Evolutionary conservation across 2,113 vertebrate genomes (phyloP).

Genomic region (Emydocephalus ijimae): DNA sequence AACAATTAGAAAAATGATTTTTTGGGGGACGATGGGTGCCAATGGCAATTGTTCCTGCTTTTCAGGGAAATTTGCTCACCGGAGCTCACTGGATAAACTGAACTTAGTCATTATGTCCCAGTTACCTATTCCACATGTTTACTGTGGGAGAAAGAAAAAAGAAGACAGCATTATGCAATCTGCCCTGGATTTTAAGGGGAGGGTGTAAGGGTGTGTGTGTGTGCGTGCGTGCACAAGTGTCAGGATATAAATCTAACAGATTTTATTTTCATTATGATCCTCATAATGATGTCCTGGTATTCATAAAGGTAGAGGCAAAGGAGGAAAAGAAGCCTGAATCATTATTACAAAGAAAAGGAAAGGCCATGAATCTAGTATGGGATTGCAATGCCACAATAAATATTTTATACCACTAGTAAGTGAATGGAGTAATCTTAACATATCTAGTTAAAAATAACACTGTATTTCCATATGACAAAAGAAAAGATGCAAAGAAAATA

Average conservation of each 20-base stretch:
- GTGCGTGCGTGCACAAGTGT: neutral
- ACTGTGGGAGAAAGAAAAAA: neutral
- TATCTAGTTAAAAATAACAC: neutral
- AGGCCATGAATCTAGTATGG: neutral
- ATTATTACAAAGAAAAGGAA: neutral
- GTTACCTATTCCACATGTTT: neutral
- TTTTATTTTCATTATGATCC: neutral
- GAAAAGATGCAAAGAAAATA: neutral
- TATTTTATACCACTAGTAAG: neutral
- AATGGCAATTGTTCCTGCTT: too few species aligned
- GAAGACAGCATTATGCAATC: neutral
- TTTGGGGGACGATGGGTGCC: neutral
- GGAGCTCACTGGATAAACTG: neutral
- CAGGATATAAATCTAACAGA: neutral
- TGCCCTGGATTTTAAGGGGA: neutral
- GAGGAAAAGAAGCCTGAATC: neutral
- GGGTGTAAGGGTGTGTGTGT: neutral
- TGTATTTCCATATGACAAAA: neutral
- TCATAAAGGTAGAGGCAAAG: neutral
- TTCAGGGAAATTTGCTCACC: neutral
- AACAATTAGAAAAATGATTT: neutral
- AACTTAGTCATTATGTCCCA: neutral
- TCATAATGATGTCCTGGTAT: neutral
- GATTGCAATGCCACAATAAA: neutral
- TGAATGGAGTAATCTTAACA: neutral